A percentile compares a stretch with the other conserved stretches of the same genome.
Evolutionary conservation across 2,113 vertebrate species (phyloP).

Genomic region (Fregetta grallaria): DNA sequence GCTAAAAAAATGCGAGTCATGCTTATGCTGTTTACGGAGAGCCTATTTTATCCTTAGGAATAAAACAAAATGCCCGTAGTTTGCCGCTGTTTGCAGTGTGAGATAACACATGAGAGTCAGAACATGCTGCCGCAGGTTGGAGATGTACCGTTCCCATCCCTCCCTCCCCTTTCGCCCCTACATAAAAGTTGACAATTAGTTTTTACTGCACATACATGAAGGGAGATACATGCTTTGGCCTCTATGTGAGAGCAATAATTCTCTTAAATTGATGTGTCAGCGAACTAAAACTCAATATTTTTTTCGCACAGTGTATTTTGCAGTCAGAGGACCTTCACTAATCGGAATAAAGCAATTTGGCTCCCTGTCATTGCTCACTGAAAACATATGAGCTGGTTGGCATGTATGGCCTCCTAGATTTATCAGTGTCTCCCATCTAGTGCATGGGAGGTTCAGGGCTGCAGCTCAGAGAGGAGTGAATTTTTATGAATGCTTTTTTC

Average conservation of each 20-base stretch:
- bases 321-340: constrained; percentile 80
- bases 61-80: not conserved
- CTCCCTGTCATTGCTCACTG: constrained; percentile 82
- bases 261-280: constrained; percentile 83
- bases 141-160: not conserved
- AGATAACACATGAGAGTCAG: not conserved
- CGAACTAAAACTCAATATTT: constrained; percentile 81
- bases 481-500: constrained; percentile 72
- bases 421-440: constrained; percentile 81
- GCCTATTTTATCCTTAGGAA: not conserved
- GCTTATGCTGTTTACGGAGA: not conserved
- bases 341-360: constrained; percentile 84
- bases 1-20: not conserved
- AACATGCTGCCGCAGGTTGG: not conserved
- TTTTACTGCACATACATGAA: constrained; percentile 81
- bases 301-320: constrained; percentile 78
- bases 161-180: not conserved
- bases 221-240: constrained; percentile 77
- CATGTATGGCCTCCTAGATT: constrained; percentile 78
- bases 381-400: constrained; percentile 81
- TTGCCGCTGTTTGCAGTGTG: not conserved
- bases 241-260: constrained; percentile 78
- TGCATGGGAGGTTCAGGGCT: constrained; percentile 77
- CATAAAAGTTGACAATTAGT: constrained; percentile 76
- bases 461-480: constrained; percentile 68